Percentiles rank a stretch among this genome's conserved stretches.
phyloP scores from a whole-genome alignment of 1,140 invertebrate species.

The Galendromus occidentalis region DNA sequence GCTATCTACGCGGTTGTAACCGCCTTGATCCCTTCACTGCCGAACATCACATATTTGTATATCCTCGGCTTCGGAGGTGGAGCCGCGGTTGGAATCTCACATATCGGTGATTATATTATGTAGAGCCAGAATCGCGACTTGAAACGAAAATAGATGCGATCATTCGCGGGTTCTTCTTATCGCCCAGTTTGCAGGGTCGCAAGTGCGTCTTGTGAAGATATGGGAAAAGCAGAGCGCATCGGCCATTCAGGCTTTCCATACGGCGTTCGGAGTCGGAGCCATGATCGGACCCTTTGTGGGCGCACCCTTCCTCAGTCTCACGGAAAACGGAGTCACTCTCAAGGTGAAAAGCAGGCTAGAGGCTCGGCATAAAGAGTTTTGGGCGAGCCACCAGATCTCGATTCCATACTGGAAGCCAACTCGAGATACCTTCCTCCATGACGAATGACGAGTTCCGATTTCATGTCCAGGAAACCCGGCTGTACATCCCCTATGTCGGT shows the following conservation, averaged over 20 bases:
- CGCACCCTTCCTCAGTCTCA: background rate
- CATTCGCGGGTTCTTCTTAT: too few species aligned
- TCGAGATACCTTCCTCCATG: too few species aligned
- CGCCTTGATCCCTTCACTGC: background rate
- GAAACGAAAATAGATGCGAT: too few species aligned
- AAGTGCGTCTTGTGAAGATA: background rate
- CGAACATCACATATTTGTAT: background rate
- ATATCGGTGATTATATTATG: background rate
- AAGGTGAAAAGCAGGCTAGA: too few species aligned
- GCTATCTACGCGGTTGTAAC: background rate
- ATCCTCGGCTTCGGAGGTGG: background rate
- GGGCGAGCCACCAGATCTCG: too few species aligned
- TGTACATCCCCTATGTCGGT: background rate
- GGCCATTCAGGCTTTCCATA: background rate
- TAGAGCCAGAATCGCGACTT: too few species aligned
- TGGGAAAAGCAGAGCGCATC: background rate
- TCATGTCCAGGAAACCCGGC: background rate
- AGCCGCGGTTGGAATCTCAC: background rate
- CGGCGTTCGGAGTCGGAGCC: background rate
- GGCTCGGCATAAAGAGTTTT: too few species aligned
- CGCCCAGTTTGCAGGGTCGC: background rate
- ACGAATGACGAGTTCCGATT: too few species aligned
- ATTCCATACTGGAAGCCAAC: too few species aligned
- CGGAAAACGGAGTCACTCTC: too few species aligned
- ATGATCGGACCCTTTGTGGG: background rate